Percentiles rank a stretch among this genome's conserved stretches.
Conservation (phyloP, 2,113 vertebrate genomes). For the Trematocara marginatum region DNA sequence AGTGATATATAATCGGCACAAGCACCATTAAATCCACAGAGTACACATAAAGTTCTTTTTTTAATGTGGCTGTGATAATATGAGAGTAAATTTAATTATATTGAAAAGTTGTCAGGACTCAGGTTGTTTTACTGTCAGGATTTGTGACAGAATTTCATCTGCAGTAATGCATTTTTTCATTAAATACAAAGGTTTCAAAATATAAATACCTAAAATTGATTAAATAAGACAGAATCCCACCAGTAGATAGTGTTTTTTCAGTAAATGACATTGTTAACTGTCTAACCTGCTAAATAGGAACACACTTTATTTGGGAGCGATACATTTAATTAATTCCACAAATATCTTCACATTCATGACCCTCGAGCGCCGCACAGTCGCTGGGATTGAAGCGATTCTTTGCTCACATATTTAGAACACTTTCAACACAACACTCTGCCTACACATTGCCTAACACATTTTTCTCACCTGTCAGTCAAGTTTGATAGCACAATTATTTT, state of each 20-base stretch:
- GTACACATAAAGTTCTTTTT: not conserved
- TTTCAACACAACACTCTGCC: not conserved
- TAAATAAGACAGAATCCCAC: not conserved
- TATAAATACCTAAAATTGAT: not conserved
- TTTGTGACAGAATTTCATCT: not conserved
- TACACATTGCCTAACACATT: not conserved
- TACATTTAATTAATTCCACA: not conserved
- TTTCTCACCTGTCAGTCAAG: slow-evolving; percentile 25
- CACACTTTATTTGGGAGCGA: not conserved
- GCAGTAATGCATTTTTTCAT: not conserved
- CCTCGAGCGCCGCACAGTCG: not conserved
- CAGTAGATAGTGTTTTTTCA: not conserved
- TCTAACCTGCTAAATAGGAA: not conserved
- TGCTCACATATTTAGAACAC: not conserved
- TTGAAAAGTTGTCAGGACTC: not conserved
- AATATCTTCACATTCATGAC: not conserved
- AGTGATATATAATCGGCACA: not conserved
- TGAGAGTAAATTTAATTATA: not conserved
- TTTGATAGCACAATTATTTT: slow-evolving; percentile 6
- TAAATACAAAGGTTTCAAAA: not conserved
- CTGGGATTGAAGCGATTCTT: not conserved
- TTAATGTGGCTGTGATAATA: not conserved
- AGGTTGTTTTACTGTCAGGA: not conserved
- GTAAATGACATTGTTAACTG: not conserved
- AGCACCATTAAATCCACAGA: not conserved